Conservation (phyloP, 1,140 invertebrate genomes). For the Sycobia sp. region DNA sequence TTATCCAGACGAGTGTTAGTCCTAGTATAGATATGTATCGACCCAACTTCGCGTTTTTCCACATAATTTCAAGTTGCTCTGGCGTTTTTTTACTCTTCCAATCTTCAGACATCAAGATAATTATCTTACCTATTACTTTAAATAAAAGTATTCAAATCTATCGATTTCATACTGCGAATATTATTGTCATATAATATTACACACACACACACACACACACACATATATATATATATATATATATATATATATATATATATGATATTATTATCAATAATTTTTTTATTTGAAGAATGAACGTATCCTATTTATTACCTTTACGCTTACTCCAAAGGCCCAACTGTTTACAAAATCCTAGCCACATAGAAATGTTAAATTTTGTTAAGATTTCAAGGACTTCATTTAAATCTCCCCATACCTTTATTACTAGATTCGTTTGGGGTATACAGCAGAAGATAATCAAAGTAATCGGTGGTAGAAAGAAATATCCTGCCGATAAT, state of each 20-base stretch:
- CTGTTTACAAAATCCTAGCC: slow-evolving; percentile 19
- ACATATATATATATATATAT: no score
- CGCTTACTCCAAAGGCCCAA: slow-evolving; percentile 22
- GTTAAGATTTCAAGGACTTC: slow-evolving; percentile 31
- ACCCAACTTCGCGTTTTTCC: slow-evolving; percentile 7
- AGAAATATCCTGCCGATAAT: background rate
- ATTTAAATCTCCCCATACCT: slow-evolving; percentile 35
- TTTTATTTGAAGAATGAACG: no score
- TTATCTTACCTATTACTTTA: slow-evolving; percentile 33
- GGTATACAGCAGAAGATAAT: slow-evolving; percentile 27
- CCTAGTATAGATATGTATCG: slow-evolving; percentile 30
- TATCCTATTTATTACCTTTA: no score
- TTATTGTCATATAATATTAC: no score
- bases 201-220: no score
- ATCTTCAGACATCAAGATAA: slow-evolving; percentile 34
- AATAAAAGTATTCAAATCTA: background rate
- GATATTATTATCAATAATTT: no score
- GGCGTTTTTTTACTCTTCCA: slow-evolving; percentile 4
- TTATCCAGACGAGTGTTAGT: slow-evolving; percentile 2
- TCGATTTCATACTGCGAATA: no score
- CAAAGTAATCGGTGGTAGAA: slow-evolving; percentile 12
- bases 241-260: no score
- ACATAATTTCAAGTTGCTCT: slow-evolving; percentile 27
- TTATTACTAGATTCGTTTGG: slow-evolving; percentile 25
- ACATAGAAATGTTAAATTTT: slow-evolving; percentile 24